These are phyloP conservation scores for Drosophila cardini DNA, from an alignment of 1,140 invertebrate genomes.

Conservation along the genomic window DNA sequence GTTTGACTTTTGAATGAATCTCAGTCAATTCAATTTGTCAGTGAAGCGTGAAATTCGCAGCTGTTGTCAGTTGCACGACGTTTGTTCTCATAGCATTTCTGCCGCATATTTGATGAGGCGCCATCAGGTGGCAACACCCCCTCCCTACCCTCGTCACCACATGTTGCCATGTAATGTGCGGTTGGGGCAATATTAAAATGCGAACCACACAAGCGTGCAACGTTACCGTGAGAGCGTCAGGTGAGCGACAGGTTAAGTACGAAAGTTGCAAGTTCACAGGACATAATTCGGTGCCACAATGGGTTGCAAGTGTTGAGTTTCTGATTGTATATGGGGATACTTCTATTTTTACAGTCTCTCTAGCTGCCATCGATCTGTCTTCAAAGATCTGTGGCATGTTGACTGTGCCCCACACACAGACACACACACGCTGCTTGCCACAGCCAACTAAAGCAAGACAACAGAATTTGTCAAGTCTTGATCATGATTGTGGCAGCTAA, in stretches of 20 bases:
- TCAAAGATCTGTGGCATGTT: constrained; percentile 33
- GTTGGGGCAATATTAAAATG: constrained; percentile 48
- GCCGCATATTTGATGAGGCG: constrained; percentile 51
- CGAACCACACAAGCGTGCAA: constrained; percentile 45
- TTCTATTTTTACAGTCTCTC: background rate
- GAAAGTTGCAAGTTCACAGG: constrained; percentile 36
- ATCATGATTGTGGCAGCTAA: constrained; percentile 72
- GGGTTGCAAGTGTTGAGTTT: background rate
- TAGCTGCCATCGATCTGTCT: constrained; percentile 10
- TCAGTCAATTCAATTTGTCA: constrained; percentile 77
- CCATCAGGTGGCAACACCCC: constrained; percentile 30
- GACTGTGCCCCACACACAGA: constrained; percentile 2
- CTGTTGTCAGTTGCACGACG: constrained; percentile 64
- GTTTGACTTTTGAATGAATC: constrained; percentile 79
- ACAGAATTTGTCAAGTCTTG: constrained; percentile 79
- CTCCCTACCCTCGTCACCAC: background rate
- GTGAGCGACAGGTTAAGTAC: constrained; percentile 24
- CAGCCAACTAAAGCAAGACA: constrained; percentile 73
- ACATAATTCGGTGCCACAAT: constrained; percentile 7
- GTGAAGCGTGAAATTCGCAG: constrained; percentile 74
- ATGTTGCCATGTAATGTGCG: constrained; percentile 34
- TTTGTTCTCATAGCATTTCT: constrained; percentile 48
- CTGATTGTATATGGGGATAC: constrained; percentile 5
- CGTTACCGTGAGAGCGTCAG: constrained; percentile 33
- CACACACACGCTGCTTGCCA: too few species aligned